Evolutionary conservation across 2,113 vertebrate species (phyloP).

Genomic region (Odontophorus gujanensis): DNA sequence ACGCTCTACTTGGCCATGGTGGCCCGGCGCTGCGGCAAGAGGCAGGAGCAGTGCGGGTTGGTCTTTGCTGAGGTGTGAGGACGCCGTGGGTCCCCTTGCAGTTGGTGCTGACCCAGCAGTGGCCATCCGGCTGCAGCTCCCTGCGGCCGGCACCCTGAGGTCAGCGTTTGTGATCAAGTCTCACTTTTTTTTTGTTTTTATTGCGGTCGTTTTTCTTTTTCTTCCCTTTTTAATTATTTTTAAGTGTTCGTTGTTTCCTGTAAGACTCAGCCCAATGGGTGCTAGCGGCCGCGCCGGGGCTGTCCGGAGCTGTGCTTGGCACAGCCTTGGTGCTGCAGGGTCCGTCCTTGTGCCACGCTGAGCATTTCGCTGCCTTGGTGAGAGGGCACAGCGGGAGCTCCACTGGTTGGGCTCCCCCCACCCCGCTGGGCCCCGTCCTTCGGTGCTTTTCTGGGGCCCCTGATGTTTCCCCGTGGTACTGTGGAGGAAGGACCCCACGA

Average conservation of each 20-base stretch:
- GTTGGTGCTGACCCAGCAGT: background rate
- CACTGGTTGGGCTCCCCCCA: background rate
- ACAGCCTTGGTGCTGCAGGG: background rate
- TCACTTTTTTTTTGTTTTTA: background rate
- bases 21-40: conserved; percentile 91
- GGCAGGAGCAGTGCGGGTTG: conserved; percentile 89
- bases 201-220: background rate
- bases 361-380: background rate
- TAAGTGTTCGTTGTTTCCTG: background rate
- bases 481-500: fast-evolving
- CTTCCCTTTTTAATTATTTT: background rate
- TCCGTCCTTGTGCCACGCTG: background rate
- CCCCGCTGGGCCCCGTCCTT: background rate
- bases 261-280: background rate
- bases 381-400: background rate
- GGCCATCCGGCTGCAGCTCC: background rate
- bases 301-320: background rate
- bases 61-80: conserved; percentile 86
- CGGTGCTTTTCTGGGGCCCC: background rate
- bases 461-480: background rate
- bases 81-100: fast-evolving
- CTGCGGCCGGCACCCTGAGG: background rate
- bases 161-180: background rate
- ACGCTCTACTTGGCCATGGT: conserved; percentile 93
- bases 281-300: background rate